Conservation (phyloP, 1,140 invertebrate species). For the Drosophila sechellia region DNA sequence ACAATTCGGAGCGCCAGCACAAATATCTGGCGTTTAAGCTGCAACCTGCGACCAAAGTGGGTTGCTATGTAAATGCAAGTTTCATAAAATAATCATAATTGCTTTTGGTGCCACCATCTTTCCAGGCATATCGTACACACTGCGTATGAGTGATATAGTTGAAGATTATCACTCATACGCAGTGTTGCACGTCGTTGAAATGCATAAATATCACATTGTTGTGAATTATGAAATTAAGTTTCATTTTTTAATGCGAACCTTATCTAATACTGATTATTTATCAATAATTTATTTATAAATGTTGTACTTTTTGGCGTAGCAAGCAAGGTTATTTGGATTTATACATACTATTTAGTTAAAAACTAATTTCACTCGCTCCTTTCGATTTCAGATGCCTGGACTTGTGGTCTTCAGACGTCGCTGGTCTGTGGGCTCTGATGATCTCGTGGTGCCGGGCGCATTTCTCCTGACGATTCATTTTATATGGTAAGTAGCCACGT, state of each 20-base stretch:
- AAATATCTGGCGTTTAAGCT: not conserved
- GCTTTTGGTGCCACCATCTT: no score
- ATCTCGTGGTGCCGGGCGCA: slow-evolving; percentile 93
- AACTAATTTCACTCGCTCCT: not conserved
- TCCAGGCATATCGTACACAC: not conserved
- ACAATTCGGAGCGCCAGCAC: slow-evolving; percentile 14
- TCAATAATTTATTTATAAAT: not conserved
- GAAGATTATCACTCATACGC: not conserved
- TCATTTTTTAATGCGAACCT: not conserved
- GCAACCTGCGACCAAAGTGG: not conserved
- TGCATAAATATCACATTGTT: no score
- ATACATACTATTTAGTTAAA: no score
- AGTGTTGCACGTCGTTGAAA: not conserved
- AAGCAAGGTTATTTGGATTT: no score
- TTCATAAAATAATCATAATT: no score
- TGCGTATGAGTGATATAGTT: not conserved
- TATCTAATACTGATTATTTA: not conserved
- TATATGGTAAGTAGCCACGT: slow-evolving; percentile 88
- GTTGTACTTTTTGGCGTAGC: not conserved
- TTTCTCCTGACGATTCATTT: slow-evolving; percentile 91
- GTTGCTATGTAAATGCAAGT: no score
- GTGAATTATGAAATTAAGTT: no score
- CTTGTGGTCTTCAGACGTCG: slow-evolving; percentile 93
- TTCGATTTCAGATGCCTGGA: slow-evolving; percentile 90
- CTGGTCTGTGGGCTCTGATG: slow-evolving; percentile 95